phyloP scores from a whole-genome alignment of 2,113 vertebrate species.

The Atrichornis clamosus region DNA sequence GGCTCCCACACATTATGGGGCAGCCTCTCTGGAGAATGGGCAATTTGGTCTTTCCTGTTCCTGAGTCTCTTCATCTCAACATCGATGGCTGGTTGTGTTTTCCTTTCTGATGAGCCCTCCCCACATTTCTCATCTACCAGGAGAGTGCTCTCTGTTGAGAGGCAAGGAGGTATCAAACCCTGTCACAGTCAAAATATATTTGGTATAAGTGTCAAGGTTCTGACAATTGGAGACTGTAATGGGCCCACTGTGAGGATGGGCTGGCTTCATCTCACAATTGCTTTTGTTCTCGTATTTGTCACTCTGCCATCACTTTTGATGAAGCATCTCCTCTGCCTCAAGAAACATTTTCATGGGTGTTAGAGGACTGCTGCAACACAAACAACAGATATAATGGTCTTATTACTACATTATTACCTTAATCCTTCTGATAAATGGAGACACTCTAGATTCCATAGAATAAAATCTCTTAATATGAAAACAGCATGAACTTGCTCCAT shows the following conservation, averaged over 20 bases:
- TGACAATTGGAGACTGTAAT: neutral
- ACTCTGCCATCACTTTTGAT: neutral
- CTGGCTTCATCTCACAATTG: neutral
- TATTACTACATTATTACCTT: neutral
- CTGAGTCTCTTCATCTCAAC: neutral
- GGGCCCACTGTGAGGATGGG: neutral
- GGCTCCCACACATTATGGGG: neutral
- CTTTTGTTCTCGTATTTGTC: neutral
- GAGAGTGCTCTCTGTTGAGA: neutral
- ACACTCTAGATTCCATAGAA: neutral
- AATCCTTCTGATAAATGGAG: neutral
- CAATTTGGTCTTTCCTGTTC: neutral
- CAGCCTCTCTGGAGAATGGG: neutral
- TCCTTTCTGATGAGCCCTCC: neutral
- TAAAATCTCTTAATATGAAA: neutral
- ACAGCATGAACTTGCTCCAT: neutral
- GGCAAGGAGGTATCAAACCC: neutral
- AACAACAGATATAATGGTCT: neutral
- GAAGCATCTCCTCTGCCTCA: neutral
- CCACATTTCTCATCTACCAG: neutral
- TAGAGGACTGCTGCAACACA: neutral
- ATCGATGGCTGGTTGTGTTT: neutral
- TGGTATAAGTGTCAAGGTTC: neutral
- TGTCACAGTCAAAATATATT: neutral
- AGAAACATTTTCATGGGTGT: neutral